A percentile compares a stretch with the other conserved stretches of the same genome.
Conservation (phyloP, 2,888 invertebrate genomes). For the Sinohyriopsis cumingii region DNA sequence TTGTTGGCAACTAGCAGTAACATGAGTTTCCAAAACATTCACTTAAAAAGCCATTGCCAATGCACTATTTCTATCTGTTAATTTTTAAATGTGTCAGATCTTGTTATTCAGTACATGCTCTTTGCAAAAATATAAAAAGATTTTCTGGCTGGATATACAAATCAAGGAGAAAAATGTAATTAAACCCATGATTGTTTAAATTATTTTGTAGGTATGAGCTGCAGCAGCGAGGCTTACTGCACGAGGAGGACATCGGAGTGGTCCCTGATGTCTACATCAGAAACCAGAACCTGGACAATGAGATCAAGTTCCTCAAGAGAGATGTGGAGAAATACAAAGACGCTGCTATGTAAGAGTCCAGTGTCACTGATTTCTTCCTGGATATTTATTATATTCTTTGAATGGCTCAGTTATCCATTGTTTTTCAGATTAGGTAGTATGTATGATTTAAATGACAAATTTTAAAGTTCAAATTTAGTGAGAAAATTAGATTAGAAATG, state of each 20-base stretch:
- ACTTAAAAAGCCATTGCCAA: too few relatives aligned
- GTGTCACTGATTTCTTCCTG: neutral
- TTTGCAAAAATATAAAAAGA: neutral
- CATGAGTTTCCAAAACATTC: too few relatives aligned
- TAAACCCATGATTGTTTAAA: neutral
- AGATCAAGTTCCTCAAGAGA: constrained; percentile 65
- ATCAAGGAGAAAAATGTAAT: neutral
- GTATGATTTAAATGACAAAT: neutral
- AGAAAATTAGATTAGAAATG: too few relatives aligned
- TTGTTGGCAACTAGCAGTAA: too few relatives aligned
- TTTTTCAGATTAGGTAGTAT: neutral
- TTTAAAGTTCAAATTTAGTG: too few relatives aligned
- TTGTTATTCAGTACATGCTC: neutral
- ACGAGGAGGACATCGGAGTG: constrained; percentile 63
- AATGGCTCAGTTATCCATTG: too few relatives aligned
- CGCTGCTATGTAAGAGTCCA: constrained; percentile 66
- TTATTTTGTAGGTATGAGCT: constrained; percentile 66
- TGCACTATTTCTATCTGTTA: neutral
- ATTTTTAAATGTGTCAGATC: neutral
- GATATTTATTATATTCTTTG: too few relatives aligned
- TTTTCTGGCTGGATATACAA: neutral
- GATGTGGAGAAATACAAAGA: constrained; percentile 68
- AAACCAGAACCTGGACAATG: constrained; percentile 68
- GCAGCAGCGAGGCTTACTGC: constrained; percentile 67
- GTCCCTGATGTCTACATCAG: constrained; percentile 70